Evolutionary conservation across 2,113 vertebrate species (phyloP).

Genomic region (Brachyhypopomus gauderio): DNA sequence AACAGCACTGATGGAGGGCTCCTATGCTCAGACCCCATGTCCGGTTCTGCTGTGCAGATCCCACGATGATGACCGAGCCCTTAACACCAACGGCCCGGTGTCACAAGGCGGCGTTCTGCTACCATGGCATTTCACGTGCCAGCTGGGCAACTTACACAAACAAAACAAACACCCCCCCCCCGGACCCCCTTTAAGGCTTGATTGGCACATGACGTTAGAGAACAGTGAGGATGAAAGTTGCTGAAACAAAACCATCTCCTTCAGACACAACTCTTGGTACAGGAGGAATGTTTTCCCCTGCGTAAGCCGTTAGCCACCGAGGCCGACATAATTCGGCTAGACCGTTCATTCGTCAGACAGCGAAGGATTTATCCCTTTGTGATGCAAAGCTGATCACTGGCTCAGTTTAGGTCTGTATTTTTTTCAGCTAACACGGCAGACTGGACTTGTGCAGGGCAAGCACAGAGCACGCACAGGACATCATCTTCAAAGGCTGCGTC

Average conservation of each 20-base stretch:
- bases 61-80: not conserved
- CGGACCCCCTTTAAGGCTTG: not conserved
- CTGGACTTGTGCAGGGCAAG: not conserved
- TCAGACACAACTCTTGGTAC: not conserved
- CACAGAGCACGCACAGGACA: not conserved
- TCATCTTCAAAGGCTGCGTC: slow-evolving; percentile 10
- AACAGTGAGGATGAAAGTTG: not conserved
- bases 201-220: not conserved
- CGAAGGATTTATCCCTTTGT: not conserved
- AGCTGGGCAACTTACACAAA: slow-evolving; percentile 14
- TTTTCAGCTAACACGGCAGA: too few species aligned
- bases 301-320: not conserved
- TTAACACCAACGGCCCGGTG: slow-evolving; percentile 6
- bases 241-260: too few species aligned
- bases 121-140: slow-evolving; percentile 2
- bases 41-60: not conserved
- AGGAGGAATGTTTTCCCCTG: not conserved
- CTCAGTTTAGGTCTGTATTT: not conserved
- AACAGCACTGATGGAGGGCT: not conserved
- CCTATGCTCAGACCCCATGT: not conserved
- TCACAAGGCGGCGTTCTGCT: not conserved
- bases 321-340: not conserved
- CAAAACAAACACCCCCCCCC: not conserved
- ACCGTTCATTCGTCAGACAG: not conserved
- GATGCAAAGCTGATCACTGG: too few species aligned